Evolutionary conservation across 2,113 vertebrate genomes (phyloP), one percentile per base, ranked within the genome.

Genomic region (Amazona vittata): DNA sequence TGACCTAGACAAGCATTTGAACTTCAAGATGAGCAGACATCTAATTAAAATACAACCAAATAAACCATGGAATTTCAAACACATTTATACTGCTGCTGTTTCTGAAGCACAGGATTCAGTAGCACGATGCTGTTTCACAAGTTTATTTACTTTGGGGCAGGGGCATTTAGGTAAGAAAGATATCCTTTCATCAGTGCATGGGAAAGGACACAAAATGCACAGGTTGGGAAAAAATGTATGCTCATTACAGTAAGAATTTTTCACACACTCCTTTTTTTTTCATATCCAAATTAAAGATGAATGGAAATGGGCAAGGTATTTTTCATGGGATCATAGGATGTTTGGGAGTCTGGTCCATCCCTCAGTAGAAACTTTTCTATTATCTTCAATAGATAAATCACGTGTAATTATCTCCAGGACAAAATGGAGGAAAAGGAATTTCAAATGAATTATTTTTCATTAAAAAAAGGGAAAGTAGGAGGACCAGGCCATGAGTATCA

Each of bases 51-150:
- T 50, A 46, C 12, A 14, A 83, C 21, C 29, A 29, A 92, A 77
- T 11, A 43, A 53, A 49, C 6, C 1, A 1, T 1, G 20, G 22
- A 12, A 70, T 77, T 90, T 81, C 71, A 39, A 83, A 12, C 6
- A 3, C 0, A 0, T 29, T 9, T 0, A 31, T 35, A 25, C 39
- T 55, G 21, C 43, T 2, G 5, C 68, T 41, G 20, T 26, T 65
- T 20, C 67, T 11, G 24, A 75, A 74, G 33, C 14, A 12, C 9
- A 0, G 7, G n/a, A 52, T 37, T 41, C 63, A 49, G 52, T 2
- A 28, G 49, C 39, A 86, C 39, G 33, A 24, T 15, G 22, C 9
- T 13, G 17, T n/a, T 49, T 24, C 62, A 8, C 4, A 49, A 39
- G 26, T 28, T 35, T 11, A 0, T 26, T 52, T 29, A 3, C 13